These are phyloP conservation scores for Spodoptera picta DNA, from an alignment of 2,888 invertebrate genomes.

Conservation along the genomic window DNA sequence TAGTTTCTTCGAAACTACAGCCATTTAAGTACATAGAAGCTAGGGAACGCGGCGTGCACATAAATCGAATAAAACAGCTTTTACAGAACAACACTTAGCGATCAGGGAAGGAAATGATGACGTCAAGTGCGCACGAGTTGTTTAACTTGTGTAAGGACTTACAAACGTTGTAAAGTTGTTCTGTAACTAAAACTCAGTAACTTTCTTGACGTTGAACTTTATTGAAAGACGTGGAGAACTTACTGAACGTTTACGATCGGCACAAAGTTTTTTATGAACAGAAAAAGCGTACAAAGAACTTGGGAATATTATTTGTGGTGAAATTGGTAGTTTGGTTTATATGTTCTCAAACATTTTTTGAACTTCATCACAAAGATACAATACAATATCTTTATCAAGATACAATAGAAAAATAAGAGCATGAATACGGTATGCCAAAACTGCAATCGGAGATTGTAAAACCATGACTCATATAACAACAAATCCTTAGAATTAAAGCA, in stretches of 20 bases:
- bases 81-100: conserved; percentile 45
- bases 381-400: too few relatives aligned
- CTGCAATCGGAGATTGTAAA: not conserved
- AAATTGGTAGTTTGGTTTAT: too few relatives aligned
- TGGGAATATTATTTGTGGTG: not conserved
- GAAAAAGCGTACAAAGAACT: conserved; percentile 1
- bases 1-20: conserved; percentile 64
- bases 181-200: conserved; percentile 13
- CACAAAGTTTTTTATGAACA: conserved; percentile 20
- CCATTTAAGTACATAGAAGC: conserved; percentile 56
- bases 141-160: conserved; percentile 14
- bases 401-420: not conserved
- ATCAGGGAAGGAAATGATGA: conserved; percentile 29
- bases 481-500: conserved; percentile 42
- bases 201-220: conserved; percentile 7
- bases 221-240: conserved; percentile 16
- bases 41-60: conserved; percentile 56
- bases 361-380: too few relatives aligned
- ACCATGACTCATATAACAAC: conserved; percentile 32
- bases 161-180: conserved; percentile 16
- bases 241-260: conserved; percentile 12
- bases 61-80: conserved; percentile 57
- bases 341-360: not conserved
- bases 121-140: conserved; percentile 17
- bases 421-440: not conserved